Base-by-base conservation (phyloP, 2,888 invertebrate species). In the Chrysodeixis includens region DNA sequence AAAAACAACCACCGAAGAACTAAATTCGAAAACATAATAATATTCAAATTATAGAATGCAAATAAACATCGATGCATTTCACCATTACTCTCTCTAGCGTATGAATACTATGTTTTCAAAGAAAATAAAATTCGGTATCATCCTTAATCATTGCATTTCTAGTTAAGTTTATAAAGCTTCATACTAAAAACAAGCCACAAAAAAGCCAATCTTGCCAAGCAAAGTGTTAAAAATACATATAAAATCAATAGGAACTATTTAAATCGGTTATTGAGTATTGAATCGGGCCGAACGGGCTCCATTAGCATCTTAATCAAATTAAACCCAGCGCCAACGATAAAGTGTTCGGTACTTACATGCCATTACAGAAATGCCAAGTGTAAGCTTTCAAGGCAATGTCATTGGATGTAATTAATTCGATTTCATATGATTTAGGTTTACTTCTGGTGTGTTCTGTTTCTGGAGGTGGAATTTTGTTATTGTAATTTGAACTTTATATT, bases 231-330 rank as follows among this genome's bases (percentile, higher is more conserved):
- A 40, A 40, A 32, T 26, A 20, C 53, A 49, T 35, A 35, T 26
- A 35, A 46, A 40, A 53, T 53, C 18, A 56, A 62, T 1, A 46
- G 26, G 30, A 67, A 68, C 78, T 65, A 78, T 78, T 73, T 56
- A 30, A 62, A 76, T 73, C 46, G 64, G 60, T 76, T 64, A 79
- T 71, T 67, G 72, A 57, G 62, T 66, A 78, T 67, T 67, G 62
- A 57, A 66, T 57, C 55, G 69, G 46, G 63, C 54, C 62, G 60
- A 66, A 58, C 52, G 51, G 32, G 44, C 32, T 76, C 79, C 76
- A 79, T 79, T 79, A 79, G 64, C 66, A 63, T 55, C 58, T 30
- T 76, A 81, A 79, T 81, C 54, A 71, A 79, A 73, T 79, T 76
- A 71, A 58, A 66, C 57, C 62, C 61, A 51, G 62, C 62, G 54